Evolutionary conservation across 2,888 invertebrate genomes (phyloP).

Genomic region (Stramonita haemastoma): DNA sequence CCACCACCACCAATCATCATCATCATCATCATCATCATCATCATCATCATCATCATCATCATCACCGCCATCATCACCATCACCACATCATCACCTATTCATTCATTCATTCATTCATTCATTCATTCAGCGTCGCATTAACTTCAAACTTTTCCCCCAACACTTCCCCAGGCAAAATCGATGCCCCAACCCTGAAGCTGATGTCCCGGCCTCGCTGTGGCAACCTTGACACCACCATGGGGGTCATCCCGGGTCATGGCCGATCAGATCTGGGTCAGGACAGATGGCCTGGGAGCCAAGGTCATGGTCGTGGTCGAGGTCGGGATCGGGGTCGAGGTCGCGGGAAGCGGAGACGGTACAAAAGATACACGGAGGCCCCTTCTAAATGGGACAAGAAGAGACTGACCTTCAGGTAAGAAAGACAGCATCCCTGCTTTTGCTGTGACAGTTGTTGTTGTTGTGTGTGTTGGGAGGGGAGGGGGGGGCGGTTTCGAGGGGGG

Average conservation of each 20-base stretch:
- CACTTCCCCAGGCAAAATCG: constrained; percentile 83
- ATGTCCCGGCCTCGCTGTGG: constrained; percentile 91
- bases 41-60: too few relatives aligned
- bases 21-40: too few relatives aligned
- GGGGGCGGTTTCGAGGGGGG: background rate
- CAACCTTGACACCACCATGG: constrained; percentile 83
- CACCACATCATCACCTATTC: too few relatives aligned
- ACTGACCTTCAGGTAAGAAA: constrained; percentile 95
- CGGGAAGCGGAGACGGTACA: constrained; percentile 69
- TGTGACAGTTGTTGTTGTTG: too few relatives aligned
- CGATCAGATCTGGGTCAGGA: constrained; percentile 25
- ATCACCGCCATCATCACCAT: too few relatives aligned
- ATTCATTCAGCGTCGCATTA: too few relatives aligned
- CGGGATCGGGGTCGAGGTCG: background rate
- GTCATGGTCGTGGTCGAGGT: background rate
- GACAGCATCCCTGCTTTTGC: constrained; percentile 66
- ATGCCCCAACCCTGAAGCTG: constrained; percentile 85
- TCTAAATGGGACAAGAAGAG: constrained; percentile 89
- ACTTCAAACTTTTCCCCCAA: too few relatives aligned
- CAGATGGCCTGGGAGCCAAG: background rate
- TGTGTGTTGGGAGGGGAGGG: background rate
- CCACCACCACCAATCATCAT: too few relatives aligned
- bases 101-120: too few relatives aligned
- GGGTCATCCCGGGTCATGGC: constrained; percentile 76
- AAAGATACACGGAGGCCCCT: constrained; percentile 90